Evolutionary conservation across 1,140 invertebrate genomes (phyloP).

Genomic region (Thereuonema tuberculata): DNA sequence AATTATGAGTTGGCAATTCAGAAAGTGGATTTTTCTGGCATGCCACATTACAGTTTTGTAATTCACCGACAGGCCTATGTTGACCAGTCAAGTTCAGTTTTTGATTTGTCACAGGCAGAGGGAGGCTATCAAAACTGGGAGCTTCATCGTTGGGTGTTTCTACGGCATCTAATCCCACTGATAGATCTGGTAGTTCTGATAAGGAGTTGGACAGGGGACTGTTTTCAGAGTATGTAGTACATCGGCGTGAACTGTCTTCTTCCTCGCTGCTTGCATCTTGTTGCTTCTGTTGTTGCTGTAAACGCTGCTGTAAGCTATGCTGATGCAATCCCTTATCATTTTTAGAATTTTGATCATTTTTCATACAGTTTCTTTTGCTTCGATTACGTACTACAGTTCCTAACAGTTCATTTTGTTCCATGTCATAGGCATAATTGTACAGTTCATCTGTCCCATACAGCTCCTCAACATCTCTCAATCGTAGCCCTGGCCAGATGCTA

Average conservation of each 20-base stretch:
- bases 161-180: slow-evolving; percentile 8
- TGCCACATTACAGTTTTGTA: too few species aligned
- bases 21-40: too few species aligned
- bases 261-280: neutral
- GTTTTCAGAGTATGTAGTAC: neutral
- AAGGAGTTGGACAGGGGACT: neutral
- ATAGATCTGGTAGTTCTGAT: neutral
- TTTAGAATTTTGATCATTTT: too few species aligned
- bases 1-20: too few species aligned
- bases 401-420: too few species aligned
- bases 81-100: neutral
- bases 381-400: too few species aligned
- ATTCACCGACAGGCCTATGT: neutral
- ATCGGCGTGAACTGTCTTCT: neutral
- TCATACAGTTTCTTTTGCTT: too few species aligned
- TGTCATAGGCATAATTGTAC: too few species aligned
- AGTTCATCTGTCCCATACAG: neutral
- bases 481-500: neutral
- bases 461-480: neutral
- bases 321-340: too few species aligned
- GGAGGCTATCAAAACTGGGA: neutral
- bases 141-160: slow-evolving; percentile 14
- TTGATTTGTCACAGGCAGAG: neutral
- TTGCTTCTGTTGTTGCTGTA: too few species aligned
- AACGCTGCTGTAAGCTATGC: too few species aligned